phyloP scores from a whole-genome alignment of 2,113 vertebrate species.

The Megalops atlanticus region DNA sequence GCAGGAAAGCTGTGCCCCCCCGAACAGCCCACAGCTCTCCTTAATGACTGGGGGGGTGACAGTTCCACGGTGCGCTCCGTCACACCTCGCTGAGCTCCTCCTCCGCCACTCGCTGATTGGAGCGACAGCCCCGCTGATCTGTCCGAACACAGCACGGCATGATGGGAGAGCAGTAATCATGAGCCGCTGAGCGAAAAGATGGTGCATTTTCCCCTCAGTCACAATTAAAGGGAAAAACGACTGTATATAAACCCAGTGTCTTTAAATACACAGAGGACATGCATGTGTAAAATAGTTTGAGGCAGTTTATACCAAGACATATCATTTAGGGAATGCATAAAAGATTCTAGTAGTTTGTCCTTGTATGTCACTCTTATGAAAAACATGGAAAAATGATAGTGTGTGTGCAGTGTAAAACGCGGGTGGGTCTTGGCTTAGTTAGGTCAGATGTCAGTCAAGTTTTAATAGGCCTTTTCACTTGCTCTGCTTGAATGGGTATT shows the following conservation, averaged over 20 bases:
- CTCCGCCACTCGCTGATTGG: not conserved
- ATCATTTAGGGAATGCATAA: not conserved
- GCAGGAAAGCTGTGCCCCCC: not conserved
- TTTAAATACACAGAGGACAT: no score
- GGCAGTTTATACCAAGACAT: not conserved
- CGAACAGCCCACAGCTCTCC: not conserved
- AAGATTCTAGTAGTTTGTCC: not conserved
- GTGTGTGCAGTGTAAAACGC: not conserved
- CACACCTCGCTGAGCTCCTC: not conserved
- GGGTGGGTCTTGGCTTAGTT: not conserved
- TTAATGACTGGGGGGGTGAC: not conserved
- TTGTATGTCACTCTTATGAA: not conserved
- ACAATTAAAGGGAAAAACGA: not conserved
- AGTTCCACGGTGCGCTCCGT: not conserved
- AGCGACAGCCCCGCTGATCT: not conserved
- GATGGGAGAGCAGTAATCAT: no score
- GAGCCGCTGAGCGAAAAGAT: not conserved
- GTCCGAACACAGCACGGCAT: not conserved
- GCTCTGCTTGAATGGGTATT: not conserved
- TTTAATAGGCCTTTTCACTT: not conserved
- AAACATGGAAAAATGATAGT: not conserved
- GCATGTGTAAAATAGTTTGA: not conserved
- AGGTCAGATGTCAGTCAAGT: conserved; percentile 7
- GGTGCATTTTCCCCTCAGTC: not conserved
- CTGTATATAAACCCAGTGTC: no score